phyloP scores from a whole-genome alignment of 2,113 vertebrate genomes.

The Grammatotria lemairii region DNA sequence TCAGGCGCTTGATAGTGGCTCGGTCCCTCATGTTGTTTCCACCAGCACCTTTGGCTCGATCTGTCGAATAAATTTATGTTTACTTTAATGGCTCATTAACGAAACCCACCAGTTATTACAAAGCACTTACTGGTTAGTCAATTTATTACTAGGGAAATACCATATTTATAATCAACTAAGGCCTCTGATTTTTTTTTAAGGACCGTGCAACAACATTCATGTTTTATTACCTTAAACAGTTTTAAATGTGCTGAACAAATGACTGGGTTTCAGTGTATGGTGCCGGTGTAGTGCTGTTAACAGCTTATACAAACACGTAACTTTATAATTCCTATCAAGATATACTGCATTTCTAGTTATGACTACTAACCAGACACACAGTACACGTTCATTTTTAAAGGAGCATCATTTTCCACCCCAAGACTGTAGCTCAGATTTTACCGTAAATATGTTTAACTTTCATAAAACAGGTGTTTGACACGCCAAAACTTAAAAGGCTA shows the following conservation, averaged over 20 bases:
- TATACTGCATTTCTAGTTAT: background rate
- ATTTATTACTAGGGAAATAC: background rate
- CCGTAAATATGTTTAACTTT: background rate
- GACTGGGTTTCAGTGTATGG: background rate
- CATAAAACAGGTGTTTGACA: background rate
- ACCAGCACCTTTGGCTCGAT: constrained; percentile 82
- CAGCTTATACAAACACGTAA: background rate
- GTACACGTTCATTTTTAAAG: background rate
- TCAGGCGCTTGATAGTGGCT: constrained; percentile 89
- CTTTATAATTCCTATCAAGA: background rate
- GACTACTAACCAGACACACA: background rate
- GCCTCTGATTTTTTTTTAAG: background rate
- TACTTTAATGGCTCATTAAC: background rate
- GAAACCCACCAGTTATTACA: background rate
- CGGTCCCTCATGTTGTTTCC: constrained; percentile 92
- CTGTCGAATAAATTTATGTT: constrained; percentile 51
- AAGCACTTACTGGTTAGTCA: background rate
- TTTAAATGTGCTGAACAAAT: background rate
- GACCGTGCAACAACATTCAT: background rate
- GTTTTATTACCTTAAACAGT: background rate
- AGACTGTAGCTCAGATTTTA: background rate
- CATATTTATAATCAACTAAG: background rate
- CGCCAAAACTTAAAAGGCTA: background rate
- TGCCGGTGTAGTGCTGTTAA: background rate
- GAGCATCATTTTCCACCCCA: background rate